A percentile compares a stretch with the other conserved stretches of the same genome.
phyloP scores from a whole-genome alignment of 1,140 invertebrate genomes.

The Andricus grossulariae region DNA sequence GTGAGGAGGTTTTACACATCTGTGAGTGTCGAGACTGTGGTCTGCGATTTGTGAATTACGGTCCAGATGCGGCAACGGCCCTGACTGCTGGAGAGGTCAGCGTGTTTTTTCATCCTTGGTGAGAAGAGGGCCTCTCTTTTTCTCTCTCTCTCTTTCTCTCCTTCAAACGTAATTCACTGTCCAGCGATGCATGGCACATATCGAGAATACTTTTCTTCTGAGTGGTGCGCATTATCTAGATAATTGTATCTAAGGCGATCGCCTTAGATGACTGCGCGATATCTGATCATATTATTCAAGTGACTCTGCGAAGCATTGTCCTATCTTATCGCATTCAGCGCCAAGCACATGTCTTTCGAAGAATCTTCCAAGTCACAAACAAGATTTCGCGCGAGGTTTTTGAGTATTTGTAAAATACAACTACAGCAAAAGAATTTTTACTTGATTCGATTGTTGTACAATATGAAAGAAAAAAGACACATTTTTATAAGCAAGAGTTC shows the following conservation, averaged over 20 bases:
- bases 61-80: constrained; percentile 44
- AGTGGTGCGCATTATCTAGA: constrained; percentile 59
- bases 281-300: constrained; percentile 50
- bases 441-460: no score
- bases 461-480: no score
- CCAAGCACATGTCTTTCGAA: constrained; percentile 41
- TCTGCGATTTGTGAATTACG: constrained; percentile 54
- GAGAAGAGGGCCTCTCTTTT: constrained; percentile 33
- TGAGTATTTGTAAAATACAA: no score
- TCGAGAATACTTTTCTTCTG: constrained; percentile 21
- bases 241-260: constrained; percentile 66
- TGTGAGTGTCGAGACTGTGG: background rate
- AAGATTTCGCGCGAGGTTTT: background rate
- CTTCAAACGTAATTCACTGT: constrained; percentile 63
- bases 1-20: constrained; percentile 22
- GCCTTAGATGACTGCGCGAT: constrained; percentile 61
- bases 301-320: constrained; percentile 48
- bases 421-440: no score
- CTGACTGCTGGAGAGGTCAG: constrained; percentile 42
- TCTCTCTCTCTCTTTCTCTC: constrained; percentile 24
- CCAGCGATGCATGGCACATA: constrained; percentile 46
- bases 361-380: background rate
- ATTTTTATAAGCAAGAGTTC: no score
- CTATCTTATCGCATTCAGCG: constrained; percentile 43
- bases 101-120: constrained; percentile 43